Evolutionary conservation across 1,140 invertebrate species (phyloP).

Genomic region (Heliconius eleuchia): DNA sequence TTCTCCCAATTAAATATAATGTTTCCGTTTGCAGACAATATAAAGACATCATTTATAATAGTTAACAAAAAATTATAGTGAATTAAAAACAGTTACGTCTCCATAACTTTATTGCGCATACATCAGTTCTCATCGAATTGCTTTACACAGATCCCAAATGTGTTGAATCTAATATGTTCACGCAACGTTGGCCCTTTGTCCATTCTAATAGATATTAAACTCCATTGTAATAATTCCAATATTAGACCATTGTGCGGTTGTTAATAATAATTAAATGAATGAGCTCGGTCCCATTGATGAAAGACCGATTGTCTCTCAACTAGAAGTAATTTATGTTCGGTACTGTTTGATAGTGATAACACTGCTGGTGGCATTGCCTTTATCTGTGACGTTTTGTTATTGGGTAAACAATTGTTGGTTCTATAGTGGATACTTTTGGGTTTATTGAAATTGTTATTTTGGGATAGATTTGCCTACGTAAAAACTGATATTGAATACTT

Average conservation of each 20-base stretch:
- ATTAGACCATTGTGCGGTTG: constrained; percentile 18
- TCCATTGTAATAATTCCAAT: constrained; percentile 32
- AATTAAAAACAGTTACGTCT: constrained; percentile 24
- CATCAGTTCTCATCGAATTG: constrained; percentile 36
- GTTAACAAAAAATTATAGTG: not conserved
- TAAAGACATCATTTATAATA: not conserved
- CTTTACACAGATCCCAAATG: constrained; percentile 28
- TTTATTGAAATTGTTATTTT: not conserved
- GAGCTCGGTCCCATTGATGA: constrained; percentile 59
- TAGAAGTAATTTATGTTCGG: constrained; percentile 54
- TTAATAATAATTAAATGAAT: constrained; percentile 63
- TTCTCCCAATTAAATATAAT: not conserved
- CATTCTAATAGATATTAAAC: constrained; percentile 31
- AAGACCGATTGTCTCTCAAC: constrained; percentile 59
- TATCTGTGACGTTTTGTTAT: constrained; percentile 19
- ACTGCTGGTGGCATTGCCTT: constrained; percentile 42
- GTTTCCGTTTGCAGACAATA: not conserved
- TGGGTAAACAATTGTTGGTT: constrained; percentile 1
- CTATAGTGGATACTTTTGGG: not conserved
- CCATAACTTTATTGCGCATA: constrained; percentile 27
- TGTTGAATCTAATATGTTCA: constrained; percentile 19
- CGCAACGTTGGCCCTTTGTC: constrained; percentile 18
- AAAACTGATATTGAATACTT: not conserved
- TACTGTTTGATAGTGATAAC: constrained; percentile 50
- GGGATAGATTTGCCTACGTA: not conserved